Evolutionary conservation across 2,888 invertebrate genomes (phyloP).

Genomic region (Campopleginae sp.): DNA sequence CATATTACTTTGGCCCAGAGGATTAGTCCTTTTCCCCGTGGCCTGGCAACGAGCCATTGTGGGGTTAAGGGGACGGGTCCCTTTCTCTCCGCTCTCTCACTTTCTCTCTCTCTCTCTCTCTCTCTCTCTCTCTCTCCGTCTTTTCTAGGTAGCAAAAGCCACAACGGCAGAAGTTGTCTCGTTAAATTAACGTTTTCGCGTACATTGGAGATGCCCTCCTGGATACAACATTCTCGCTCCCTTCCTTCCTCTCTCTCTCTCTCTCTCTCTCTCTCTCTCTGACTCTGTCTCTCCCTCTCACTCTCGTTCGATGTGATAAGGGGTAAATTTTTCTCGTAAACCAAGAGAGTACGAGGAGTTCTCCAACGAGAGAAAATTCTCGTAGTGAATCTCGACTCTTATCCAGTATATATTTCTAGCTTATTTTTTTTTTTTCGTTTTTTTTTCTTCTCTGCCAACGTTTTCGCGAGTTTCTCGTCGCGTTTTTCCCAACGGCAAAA

Average conservation of each 20-base stretch:
- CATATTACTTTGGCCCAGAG: constrained; percentile 55
- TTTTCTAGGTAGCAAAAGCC: constrained; percentile 41
- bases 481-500: constrained; percentile 37
- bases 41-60: constrained; percentile 46
- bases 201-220: constrained; percentile 37
- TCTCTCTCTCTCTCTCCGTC: constrained; percentile 4
- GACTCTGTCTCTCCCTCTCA: background rate
- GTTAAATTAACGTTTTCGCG: constrained; percentile 64
- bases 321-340: constrained; percentile 51
- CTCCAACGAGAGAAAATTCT: constrained; percentile 37
- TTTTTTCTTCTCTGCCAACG: background rate
- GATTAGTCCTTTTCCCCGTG: constrained; percentile 55
- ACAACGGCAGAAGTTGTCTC: constrained; percentile 61
- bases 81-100: background rate
- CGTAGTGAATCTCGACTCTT: constrained; percentile 39
- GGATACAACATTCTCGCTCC: constrained; percentile 2
- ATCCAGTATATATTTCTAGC: constrained; percentile 16
- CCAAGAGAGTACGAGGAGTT: constrained; percentile 1
- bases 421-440: constrained; percentile 11
- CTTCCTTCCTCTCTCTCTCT: background rate
- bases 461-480: constrained; percentile 32
- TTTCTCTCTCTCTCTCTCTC: background rate
- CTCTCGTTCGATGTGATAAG: constrained; percentile 31
- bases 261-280: constrained; percentile 10
- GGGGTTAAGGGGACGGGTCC: constrained; percentile 43